Evolutionary conservation across 1,140 invertebrate species (phyloP), one percentile per base, ranked within the genome.

Genomic region (Pseudachorutes palmiensis): DNA sequence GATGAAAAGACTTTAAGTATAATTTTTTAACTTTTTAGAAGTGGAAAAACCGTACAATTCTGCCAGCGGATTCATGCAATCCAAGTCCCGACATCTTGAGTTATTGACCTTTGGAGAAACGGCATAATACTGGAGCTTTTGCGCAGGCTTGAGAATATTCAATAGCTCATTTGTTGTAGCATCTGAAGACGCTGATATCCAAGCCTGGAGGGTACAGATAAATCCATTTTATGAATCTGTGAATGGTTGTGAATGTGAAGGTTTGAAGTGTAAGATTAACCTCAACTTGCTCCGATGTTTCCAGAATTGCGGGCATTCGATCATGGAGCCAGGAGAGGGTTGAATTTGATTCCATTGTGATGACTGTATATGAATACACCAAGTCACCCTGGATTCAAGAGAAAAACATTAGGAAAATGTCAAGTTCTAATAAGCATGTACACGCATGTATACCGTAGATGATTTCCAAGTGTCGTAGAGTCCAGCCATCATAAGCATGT

Each of bases 241-340:
- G 24, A 57, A 26, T 33, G 58, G 57, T 58, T 28, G 5, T 26
- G 9, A 26, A 41, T 16, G 19, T 29, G 19, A 30, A 3, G 65
- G 2, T 49, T 29, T 24, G 30, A 69, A 24, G 30, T 26, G 2
- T 59, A 45, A 57, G n/a, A 57, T 77, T 77, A 77, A 87, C 86
- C 70, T 84, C 76, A 70, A 89, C 81, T 78, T 88, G 83, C 76
- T 88, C 79, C 31, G 87, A 83, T 57, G 80, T 84, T 31, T 85
- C 82, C 26, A 92, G 78, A 74, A 91, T 84, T 32, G 88, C 85
- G 62, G 90, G 90, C 83, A 88, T 87, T 75, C 90, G 82, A 74
- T 91, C 83, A 81, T 93, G 90, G 57, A 91, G 78, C 84, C 85
- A 88, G 32, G 82, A 81, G 57, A 91, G 77, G 16, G 84, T 82